A percentile compares a stretch with the other conserved stretches of the same genome.
Conservation (phyloP, 37 sponge, comb jelly and placozoan genomes). For the Corticium candelabrum region DNA sequence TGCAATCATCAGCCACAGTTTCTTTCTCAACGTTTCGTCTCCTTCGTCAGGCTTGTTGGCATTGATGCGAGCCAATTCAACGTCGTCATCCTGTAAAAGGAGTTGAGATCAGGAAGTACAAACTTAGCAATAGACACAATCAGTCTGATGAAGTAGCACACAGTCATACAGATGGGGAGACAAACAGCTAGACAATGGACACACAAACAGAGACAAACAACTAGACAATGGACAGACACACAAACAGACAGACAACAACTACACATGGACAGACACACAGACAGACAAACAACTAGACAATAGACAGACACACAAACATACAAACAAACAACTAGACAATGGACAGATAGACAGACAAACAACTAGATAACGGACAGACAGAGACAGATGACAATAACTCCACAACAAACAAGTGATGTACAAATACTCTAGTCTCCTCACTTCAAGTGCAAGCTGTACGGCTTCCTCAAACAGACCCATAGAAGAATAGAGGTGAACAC, state of each 20-base stretch:
- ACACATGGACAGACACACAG: neutral
- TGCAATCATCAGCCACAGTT: conserved; percentile 89
- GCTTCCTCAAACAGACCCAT: conserved; percentile 88
- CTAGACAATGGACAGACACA: neutral
- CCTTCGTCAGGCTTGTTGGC: conserved; percentile 26
- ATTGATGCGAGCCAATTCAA: conserved; percentile 60
- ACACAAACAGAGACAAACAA: conserved; percentile 14
- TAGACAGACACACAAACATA: neutral
- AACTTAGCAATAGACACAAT: too few species aligned
- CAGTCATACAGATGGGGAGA: too few species aligned
- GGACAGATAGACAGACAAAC: too few species aligned
- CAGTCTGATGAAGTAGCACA: too few species aligned
- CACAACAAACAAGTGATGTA: neutral
- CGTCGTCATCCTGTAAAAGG: conserved; percentile 36
- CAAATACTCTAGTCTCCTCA: neutral
- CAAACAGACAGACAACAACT: neutral
- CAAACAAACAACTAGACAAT: too few species aligned
- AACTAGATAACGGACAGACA: neutral
- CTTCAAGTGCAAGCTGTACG: conserved; percentile 72
- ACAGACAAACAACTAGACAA: neutral
- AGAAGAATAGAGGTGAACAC: conserved; percentile 82
- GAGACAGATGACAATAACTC: too few species aligned
- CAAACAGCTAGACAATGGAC: neutral
- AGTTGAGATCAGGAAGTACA: too few species aligned
- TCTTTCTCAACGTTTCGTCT: conserved; percentile 55